Conservation (phyloP, 1,140 invertebrate genomes). For the Diploscapter pachys region DNA sequence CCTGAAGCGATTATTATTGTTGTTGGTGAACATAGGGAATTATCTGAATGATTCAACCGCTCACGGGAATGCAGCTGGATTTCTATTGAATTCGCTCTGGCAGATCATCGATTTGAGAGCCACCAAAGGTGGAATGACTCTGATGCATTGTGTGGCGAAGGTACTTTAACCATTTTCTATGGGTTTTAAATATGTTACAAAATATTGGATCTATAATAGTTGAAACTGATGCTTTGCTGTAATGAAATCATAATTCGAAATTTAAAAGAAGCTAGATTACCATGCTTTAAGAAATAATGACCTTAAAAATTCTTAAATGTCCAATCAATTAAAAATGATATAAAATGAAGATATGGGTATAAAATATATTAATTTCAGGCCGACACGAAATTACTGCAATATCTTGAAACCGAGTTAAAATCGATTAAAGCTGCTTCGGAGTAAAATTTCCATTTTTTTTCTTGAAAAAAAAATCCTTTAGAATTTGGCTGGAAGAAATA, state of each 20-base stretch:
- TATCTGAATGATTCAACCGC: constrained; percentile 29
- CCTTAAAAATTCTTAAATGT: not conserved
- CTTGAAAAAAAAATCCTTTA: not conserved
- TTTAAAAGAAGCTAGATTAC: too few species aligned
- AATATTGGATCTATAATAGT: not conserved
- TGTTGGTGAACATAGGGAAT: constrained; percentile 31
- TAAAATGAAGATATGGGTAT: not conserved
- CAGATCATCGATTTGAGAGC: constrained; percentile 31
- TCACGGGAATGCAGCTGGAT: constrained; percentile 33
- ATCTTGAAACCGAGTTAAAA: constrained; percentile 9
- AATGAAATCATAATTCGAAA: too few species aligned
- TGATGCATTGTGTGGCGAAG: constrained; percentile 21
- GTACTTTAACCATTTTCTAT: not conserved
- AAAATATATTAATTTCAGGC: not conserved
- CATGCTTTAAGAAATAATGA: not conserved
- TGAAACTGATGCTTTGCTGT: not conserved
- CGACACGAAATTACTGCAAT: not conserved
- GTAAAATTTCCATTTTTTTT: not conserved
- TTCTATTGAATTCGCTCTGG: constrained; percentile 34
- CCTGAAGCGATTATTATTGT: constrained; percentile 22
- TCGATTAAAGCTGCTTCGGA: constrained; percentile 14
- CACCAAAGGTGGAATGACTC: constrained; percentile 11
- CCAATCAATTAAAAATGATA: not conserved
- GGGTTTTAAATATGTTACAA: not conserved
- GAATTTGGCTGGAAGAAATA: constrained; percentile 5